phyloP scores from a whole-genome alignment of 2,113 vertebrate genomes.

The Protobothrops flavoviridis region DNA sequence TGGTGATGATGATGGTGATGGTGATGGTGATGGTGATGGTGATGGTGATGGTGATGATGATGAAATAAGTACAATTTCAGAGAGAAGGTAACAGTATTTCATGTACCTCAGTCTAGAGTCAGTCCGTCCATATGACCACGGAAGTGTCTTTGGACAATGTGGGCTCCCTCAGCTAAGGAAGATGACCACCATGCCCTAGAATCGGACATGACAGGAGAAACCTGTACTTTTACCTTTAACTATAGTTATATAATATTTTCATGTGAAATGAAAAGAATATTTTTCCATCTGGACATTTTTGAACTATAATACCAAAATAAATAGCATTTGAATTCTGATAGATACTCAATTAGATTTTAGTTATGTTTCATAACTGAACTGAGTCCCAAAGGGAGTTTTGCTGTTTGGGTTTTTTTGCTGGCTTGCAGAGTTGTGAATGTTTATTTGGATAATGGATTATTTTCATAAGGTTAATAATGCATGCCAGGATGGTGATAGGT shows the following conservation, averaged over 20 bases:
- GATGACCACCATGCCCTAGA: too few relatives aligned
- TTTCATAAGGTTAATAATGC: neutral
- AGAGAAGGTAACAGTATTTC: too few relatives aligned
- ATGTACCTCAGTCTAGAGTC: too few relatives aligned
- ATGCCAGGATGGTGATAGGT: neutral
- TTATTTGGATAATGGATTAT: neutral
- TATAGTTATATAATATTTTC: neutral
- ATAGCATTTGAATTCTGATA: neutral
- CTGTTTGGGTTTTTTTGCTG: neutral
- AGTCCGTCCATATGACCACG: too few relatives aligned
- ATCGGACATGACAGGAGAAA: too few relatives aligned
- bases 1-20: too few relatives aligned
- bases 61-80: too few relatives aligned
- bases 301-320: neutral
- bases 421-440: neutral
- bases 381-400: neutral
- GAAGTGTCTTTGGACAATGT: too few relatives aligned
- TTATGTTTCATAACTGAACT: neutral
- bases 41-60: too few relatives aligned
- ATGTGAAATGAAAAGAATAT: neutral
- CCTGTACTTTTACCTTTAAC: neutral
- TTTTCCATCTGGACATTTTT: neutral
- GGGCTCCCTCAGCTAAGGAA: too few relatives aligned
- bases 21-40: too few relatives aligned
- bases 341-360: neutral